Base-by-base conservation (phyloP, 2,888 invertebrate genomes). In the Archaeoteleia sp. region DNA sequence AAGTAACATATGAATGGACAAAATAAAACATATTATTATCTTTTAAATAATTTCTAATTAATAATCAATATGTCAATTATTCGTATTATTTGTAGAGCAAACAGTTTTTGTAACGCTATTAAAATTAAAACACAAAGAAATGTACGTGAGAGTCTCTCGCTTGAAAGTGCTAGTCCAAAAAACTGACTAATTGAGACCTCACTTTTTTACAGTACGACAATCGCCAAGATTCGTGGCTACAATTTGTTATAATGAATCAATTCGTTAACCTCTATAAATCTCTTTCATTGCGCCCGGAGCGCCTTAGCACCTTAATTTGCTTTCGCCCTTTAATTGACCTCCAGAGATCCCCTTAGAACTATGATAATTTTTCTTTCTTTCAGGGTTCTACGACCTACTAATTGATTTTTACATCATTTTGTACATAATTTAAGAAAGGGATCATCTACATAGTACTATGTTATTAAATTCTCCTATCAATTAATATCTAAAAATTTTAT, bases 221-320 rank as follows among this genome's bases (percentile, higher is more conserved):
- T 63, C 51, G 39, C 15, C 30, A 15, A 29, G 34, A 35, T 51
- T 51, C 45, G 30, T 17, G 29, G 32, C 23, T 30, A 20, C 37
- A 46, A 67, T 42, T 39, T 51, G 40, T 54, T 43, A 67, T 57
- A 57, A 61, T 46, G 43, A 67, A 61, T 61, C 61, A 61, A 67
- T 61, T 61, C 51, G 25, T 55, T 61, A 61, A 57, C 51, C 30
- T 35, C 57, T 10, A 57, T 51, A 55, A 57, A 61, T 67, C 55
- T 51, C 39, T 51, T 39, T 17, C 45, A 42, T 25, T 29, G 46
- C 29, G 25, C 55, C 15, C 6, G 6, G 20, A 23, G 39, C 39
- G 23, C 20, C 14, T 23, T 39, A 1, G 20, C 29, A 20, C 51
- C 42, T 45, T 53, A 67, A 67, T 61, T 61, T 61, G 57, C 46